phyloP scores from a whole-genome alignment of 2,113 vertebrate species.

The Isichthys henryi region DNA sequence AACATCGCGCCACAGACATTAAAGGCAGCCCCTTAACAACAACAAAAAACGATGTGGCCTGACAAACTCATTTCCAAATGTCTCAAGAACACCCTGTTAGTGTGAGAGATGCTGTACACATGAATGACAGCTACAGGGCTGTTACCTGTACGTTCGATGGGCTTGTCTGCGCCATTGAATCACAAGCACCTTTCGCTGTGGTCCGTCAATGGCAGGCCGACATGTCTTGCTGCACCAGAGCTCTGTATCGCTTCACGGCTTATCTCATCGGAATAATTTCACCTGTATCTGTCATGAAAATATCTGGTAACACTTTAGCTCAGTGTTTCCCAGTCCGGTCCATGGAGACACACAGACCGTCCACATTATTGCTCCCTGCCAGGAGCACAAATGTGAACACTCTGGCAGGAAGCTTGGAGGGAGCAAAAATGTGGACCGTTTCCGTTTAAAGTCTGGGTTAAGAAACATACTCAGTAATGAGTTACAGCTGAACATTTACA shows the following conservation, averaged over 20 bases:
- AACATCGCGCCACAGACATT: not conserved
- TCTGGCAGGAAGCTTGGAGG: not conserved
- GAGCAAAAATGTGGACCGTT: not conserved
- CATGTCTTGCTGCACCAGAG: not conserved
- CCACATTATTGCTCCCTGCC: not conserved
- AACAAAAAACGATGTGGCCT: not conserved
- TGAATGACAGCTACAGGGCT: not conserved
- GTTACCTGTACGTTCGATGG: not conserved
- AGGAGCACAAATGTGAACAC: not conserved
- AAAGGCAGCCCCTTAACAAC: not conserved
- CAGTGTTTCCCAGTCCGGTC: not conserved
- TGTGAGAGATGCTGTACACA: not conserved
- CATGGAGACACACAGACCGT: not conserved
- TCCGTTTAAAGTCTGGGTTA: not conserved
- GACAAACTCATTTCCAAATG: not conserved
- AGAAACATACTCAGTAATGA: not conserved
- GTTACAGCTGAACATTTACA: not conserved
- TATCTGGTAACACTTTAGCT: not conserved
- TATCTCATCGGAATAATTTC: not conserved
- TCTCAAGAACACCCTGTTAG: not conserved
- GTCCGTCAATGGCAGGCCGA: not conserved
- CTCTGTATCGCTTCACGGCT: not conserved
- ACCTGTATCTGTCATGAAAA: not conserved
- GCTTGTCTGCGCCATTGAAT: not conserved
- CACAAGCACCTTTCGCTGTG: not conserved